Conservation (phyloP, 2,888 invertebrate genomes). For the Folsomia manolachei region DNA sequence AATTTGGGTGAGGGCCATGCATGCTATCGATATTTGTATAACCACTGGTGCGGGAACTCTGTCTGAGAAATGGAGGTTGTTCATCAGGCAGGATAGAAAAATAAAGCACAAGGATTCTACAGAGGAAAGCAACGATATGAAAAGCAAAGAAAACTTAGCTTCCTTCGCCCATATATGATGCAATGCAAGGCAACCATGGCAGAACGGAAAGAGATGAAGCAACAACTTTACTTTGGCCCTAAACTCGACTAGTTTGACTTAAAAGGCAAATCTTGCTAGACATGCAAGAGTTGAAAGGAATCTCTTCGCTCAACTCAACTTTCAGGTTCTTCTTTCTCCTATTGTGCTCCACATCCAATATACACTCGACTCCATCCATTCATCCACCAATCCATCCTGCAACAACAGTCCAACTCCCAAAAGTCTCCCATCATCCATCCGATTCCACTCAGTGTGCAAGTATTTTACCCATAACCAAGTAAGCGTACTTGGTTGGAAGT, state of each 20-base stretch:
- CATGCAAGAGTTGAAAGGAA: slow-evolving; percentile 18
- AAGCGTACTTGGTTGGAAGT: neutral
- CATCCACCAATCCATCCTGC: too few species aligned
- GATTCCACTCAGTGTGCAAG: slow-evolving; percentile 2
- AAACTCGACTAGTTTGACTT: slow-evolving; percentile 19
- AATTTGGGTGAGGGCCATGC: slow-evolving; percentile 9
- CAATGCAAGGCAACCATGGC: too few species aligned
- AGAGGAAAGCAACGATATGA: too few species aligned
- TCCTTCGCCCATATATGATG: neutral
- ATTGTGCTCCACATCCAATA: neutral
- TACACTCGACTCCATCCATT: neutral
- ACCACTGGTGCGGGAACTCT: neutral
- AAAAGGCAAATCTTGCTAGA: slow-evolving; percentile 24
- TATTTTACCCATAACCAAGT: neutral
- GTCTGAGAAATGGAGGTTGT: neutral
- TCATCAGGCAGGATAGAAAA: neutral
- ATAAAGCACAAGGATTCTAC: too few species aligned
- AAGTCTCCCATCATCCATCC: neutral
- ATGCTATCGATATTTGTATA: neutral
- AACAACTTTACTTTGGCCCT: slow-evolving; percentile 11
- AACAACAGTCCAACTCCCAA: neutral
- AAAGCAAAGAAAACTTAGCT: neutral
- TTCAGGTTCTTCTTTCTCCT: slow-evolving; percentile 13
- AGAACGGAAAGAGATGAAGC: slow-evolving; percentile 12
- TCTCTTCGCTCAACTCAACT: slow-evolving; percentile 18